These are phyloP conservation scores for Galago senegalensis DNA, from an alignment of 2,797 vertebrate genomes.

Conservation along the genomic window DNA sequence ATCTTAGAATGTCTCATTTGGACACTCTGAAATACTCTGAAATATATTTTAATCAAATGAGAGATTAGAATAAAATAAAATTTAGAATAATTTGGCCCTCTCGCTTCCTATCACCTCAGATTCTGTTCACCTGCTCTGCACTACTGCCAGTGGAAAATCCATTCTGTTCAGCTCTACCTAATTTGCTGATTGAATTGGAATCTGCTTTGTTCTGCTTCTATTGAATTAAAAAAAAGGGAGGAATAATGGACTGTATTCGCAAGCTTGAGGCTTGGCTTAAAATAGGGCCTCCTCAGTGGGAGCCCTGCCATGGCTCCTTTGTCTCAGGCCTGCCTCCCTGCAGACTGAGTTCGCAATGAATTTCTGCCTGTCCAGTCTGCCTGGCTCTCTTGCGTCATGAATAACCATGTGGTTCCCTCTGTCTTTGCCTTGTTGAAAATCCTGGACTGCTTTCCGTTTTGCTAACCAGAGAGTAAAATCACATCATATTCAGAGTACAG, in stretches of 20 bases:
- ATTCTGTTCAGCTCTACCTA: slow-evolving; percentile 38
- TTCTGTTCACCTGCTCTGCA: background rate
- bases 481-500: slow-evolving; percentile 42
- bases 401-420: slow-evolving; percentile 66
- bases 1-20: slow-evolving; percentile 54
- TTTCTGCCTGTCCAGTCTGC: slow-evolving; percentile 44
- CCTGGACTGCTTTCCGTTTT: slow-evolving; percentile 41
- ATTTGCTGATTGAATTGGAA: slow-evolving; percentile 72
- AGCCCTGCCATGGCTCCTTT: slow-evolving; percentile 18
- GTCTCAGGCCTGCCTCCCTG: slow-evolving; percentile 28
- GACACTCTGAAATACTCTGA: slow-evolving; percentile 61
- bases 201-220: slow-evolving; percentile 52
- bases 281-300: slow-evolving; percentile 28
- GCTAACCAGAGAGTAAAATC: slow-evolving; percentile 32
- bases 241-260: slow-evolving; percentile 72
- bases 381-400: slow-evolving; percentile 66
- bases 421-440: slow-evolving; percentile 74
- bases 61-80: slow-evolving; percentile 71
- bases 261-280: slow-evolving; percentile 58
- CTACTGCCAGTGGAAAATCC: slow-evolving; percentile 14
- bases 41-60: slow-evolving; percentile 62
- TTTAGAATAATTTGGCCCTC: slow-evolving; percentile 47
- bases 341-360: slow-evolving; percentile 3
- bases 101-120: background rate
- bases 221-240: slow-evolving; percentile 66